phyloP scores from a whole-genome alignment of 1,140 invertebrate genomes.

The Rhagoletis pomonella region DNA sequence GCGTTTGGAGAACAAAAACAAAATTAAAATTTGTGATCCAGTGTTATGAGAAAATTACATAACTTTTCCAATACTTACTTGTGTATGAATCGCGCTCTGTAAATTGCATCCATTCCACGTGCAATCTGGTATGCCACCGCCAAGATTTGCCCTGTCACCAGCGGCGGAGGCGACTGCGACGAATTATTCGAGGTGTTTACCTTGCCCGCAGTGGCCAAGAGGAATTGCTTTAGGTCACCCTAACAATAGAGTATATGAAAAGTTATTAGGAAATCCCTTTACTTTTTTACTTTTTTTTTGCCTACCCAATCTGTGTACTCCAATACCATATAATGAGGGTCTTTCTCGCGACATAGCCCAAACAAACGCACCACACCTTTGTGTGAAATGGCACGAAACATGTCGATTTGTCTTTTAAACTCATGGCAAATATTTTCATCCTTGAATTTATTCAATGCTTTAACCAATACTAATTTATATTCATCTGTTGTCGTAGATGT shows the following conservation, averaged over 20 bases:
- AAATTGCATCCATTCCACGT: slow-evolving; percentile 88
- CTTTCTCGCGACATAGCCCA: slow-evolving; percentile 87
- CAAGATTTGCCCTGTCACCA: slow-evolving; percentile 83
- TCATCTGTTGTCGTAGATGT: slow-evolving; percentile 58
- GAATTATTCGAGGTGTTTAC: slow-evolving; percentile 66
- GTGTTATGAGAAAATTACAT: no score
- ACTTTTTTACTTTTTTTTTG: neutral
- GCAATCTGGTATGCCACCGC: slow-evolving; percentile 86
- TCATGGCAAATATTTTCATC: slow-evolving; percentile 86
- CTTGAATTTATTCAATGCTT: slow-evolving; percentile 76
- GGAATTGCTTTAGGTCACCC: slow-evolving; percentile 95
- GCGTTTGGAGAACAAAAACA: no score
- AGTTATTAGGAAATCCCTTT: neutral
- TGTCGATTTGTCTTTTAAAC: slow-evolving; percentile 90
- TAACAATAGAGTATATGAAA: slow-evolving; percentile 65
- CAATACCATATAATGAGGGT: slow-evolving; percentile 91
- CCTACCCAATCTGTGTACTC: slow-evolving; percentile 95
- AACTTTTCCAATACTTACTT: slow-evolving; percentile 60
- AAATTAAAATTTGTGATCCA: no score
- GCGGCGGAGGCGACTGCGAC: slow-evolving; percentile 76
- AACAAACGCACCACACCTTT: slow-evolving; percentile 86
- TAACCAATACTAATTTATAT: slow-evolving; percentile 65
- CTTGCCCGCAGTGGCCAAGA: slow-evolving; percentile 83
- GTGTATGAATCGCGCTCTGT: slow-evolving; percentile 70
- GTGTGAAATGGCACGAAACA: slow-evolving; percentile 87